Base-by-base conservation (phyloP, 2,797 vertebrate genomes). In the Enteromius thamalakanensis region DNA sequence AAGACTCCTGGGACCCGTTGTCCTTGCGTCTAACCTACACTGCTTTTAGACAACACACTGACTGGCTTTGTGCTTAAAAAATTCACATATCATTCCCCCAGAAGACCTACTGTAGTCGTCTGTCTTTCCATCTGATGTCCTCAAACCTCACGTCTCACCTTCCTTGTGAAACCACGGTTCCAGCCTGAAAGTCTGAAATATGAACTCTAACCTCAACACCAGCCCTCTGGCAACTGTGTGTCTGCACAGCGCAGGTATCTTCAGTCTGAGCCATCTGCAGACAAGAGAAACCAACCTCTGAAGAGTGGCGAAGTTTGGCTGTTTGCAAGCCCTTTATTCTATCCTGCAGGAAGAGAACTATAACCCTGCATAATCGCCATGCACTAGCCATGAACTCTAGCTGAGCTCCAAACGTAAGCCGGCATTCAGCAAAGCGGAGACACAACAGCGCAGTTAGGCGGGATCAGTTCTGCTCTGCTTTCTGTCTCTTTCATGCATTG, bases 401-500 rank as follows among this genome's bases (percentile, higher is more conserved):
- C 82, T 49, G 72, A 86, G 79, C 80, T 83, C 51, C 34, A 42
- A 70, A 69, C 23, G 23, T 42, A 81, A 78, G 87, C 65, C 72
- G 70, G 67, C 80, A 84, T 84, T 86, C 65, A 87, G 74, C 81
- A 88, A 86, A 81, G 74, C 84, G 55, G 47, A 53, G 65, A 82
- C 65, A 81, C 80, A 77, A 62, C n/a, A 37, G 64, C 17, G 34
- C 72, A 76, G 82, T 84, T 86, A 83, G 60, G 32, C 23, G n/a
- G 49, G 86, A 86, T 88, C 85, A 82, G 80, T 88, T 85, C 87
- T 85, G 83, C 85, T 81, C 58, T 37, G 55, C 80, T 85, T 85
- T 79, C 60, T 42, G 55, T 42, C 23, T 83, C 74, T 84, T 84
- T 74, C 23, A 83, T 78, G 72, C 80, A 53, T 87, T 82, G 79